These are phyloP conservation scores for Misgurnus mizolepis DNA, from an alignment of 2,113 vertebrate species.

Conservation along the genomic window DNA sequence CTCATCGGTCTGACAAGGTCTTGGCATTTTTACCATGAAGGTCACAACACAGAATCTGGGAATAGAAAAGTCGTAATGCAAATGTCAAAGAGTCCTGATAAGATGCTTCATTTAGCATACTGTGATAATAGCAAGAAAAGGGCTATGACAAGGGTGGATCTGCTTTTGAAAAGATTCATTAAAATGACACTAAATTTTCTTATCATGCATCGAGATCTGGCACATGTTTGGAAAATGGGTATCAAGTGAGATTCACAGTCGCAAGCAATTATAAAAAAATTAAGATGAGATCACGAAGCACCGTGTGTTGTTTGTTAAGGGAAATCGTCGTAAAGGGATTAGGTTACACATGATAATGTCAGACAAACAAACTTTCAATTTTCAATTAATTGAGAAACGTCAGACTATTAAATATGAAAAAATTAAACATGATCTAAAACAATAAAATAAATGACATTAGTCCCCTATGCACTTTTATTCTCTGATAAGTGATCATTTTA, in stretches of 20 bases:
- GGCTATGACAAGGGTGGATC: background rate
- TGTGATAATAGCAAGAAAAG: conserved; percentile 12
- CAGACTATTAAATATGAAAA: background rate
- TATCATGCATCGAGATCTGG: conserved; percentile 27
- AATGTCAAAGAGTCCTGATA: conserved; percentile 23
- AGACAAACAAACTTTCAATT: conserved; percentile 8
- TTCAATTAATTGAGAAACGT: background rate
- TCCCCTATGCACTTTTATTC: background rate
- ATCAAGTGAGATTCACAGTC: conserved; percentile 22
- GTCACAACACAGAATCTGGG: background rate
- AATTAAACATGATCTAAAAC: conserved; percentile 5
- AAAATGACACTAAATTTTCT: conserved; percentile 29
- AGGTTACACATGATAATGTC: background rate
- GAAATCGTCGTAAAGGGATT: conserved; percentile 22
- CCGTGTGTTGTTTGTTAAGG: conserved; percentile 29
- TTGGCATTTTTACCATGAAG: conserved; percentile 20
- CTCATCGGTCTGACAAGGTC: conserved; percentile 30
- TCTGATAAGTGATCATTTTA: background rate
- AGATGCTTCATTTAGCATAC: conserved; percentile 39
- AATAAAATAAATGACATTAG: background rate
- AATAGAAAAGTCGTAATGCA: conserved; percentile 34
- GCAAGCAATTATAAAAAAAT: conserved; percentile 40
- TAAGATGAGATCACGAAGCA: conserved; percentile 14
- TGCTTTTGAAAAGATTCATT: conserved; percentile 36
- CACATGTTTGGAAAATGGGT: background rate